Percentiles rank a stretch among this genome's conserved stretches.
These are phyloP conservation scores for Stenoptilia bipunctidactyla DNA, from an alignment of 2,888 invertebrate genomes.

Conservation along the genomic window DNA sequence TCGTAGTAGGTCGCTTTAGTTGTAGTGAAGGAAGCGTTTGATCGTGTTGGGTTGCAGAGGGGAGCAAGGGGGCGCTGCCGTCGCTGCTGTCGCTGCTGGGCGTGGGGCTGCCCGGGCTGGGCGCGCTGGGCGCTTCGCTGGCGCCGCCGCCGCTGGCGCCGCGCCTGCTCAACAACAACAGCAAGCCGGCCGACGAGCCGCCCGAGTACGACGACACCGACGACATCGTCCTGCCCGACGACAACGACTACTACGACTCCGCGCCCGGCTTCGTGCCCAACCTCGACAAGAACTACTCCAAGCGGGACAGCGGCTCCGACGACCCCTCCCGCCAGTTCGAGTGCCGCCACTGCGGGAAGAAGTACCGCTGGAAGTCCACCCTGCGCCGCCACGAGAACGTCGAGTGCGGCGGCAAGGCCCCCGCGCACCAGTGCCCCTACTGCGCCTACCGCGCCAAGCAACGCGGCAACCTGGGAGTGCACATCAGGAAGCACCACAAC, in stretches of 20 bases:
- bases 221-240: slow-evolving; percentile 63
- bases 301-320: slow-evolving; percentile 44
- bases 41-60: slow-evolving; percentile 61
- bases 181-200: slow-evolving; percentile 44
- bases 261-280: slow-evolving; percentile 57
- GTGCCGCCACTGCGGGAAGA: slow-evolving; percentile 87
- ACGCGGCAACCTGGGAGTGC: slow-evolving; percentile 85
- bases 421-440: slow-evolving; percentile 84
- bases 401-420: slow-evolving; percentile 87
- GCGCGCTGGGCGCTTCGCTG: slow-evolving; percentile 29
- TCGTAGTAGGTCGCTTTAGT: slow-evolving; percentile 55
- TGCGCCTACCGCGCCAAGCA: slow-evolving; percentile 85
- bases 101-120: slow-evolving; percentile 31
- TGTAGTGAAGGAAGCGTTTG: slow-evolving; percentile 58
- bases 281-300: slow-evolving; percentile 19
- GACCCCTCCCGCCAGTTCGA: slow-evolving; percentile 77
- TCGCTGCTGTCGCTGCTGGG: slow-evolving; percentile 59
- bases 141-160: slow-evolving; percentile 23
- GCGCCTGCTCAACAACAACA: slow-evolving; percentile 13
- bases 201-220: slow-evolving; percentile 68
- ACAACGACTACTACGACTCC: slow-evolving; percentile 56
- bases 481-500: slow-evolving; percentile 83
- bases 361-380: slow-evolving; percentile 89
- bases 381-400: slow-evolving; percentile 86
- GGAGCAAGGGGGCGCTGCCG: slow-evolving; percentile 51